phyloP scores from a whole-genome alignment of 2,888 invertebrate genomes.

The Archips crataeganus region DNA sequence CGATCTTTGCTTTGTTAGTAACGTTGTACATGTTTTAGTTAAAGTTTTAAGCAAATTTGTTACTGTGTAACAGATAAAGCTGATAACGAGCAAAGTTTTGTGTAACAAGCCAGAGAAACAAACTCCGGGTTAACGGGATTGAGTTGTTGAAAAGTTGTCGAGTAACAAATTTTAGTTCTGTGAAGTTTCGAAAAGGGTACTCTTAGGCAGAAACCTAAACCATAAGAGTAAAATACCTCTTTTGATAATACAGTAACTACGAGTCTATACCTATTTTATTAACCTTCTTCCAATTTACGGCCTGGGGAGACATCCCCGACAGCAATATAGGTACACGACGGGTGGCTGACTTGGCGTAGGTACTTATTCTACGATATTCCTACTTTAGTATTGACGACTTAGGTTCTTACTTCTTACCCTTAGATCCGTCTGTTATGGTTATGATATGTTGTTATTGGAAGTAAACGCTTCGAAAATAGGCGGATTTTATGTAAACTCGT shows the following conservation, averaged over 20 bases:
- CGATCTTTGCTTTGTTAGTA: neutral
- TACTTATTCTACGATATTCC: neutral
- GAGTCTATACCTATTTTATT: constrained; percentile 46
- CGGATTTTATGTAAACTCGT: too few relatives aligned
- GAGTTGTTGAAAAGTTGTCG: constrained; percentile 13
- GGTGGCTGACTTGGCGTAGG: constrained; percentile 26
- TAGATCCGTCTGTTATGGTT: neutral
- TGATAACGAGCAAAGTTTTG: constrained; percentile 20
- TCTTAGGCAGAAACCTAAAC: constrained; percentile 24
- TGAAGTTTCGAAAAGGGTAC: constrained; percentile 1
- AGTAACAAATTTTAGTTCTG: constrained; percentile 5
- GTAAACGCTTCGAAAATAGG: neutral
- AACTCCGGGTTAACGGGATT: neutral
- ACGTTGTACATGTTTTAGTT: neutral
- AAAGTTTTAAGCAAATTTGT: neutral
- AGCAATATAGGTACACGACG: constrained; percentile 37
- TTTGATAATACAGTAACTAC: constrained; percentile 10
- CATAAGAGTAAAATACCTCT: constrained; percentile 38
- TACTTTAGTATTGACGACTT: neutral
- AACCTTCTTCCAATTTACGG: constrained; percentile 54
- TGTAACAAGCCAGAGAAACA: constrained; percentile 18
- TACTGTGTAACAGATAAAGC: neutral
- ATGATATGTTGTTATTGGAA: neutral
- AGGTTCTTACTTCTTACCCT: neutral
- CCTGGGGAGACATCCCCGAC: constrained; percentile 50